phyloP scores from a whole-genome alignment of 2,888 invertebrate genomes.

The Vesta saturnalis region DNA sequence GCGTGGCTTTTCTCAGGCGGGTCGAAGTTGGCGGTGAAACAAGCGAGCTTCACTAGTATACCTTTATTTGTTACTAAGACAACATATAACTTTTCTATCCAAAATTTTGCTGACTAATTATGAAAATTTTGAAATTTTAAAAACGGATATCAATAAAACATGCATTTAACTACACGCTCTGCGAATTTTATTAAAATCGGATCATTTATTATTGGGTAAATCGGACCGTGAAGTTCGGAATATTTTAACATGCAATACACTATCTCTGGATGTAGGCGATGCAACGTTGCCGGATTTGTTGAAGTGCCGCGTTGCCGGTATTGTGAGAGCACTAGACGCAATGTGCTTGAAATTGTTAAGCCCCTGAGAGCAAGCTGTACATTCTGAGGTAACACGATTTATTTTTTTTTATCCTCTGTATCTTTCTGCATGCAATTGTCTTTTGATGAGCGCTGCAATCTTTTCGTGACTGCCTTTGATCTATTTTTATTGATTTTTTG shows the following conservation, averaged over 20 bases:
- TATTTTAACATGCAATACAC: conserved; percentile 50
- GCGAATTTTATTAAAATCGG: conserved; percentile 39
- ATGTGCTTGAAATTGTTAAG: conserved; percentile 41
- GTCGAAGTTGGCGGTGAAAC: conserved; percentile 49
- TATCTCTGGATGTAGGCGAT: conserved; percentile 50
- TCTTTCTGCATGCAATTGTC: conserved; percentile 7
- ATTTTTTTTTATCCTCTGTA: conserved; percentile 35
- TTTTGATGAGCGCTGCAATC: neutral
- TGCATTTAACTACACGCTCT: conserved; percentile 10
- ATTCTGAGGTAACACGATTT: conserved; percentile 42
- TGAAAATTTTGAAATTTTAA: conserved; percentile 21
- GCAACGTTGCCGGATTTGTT: conserved; percentile 45
- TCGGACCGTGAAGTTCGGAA: conserved; percentile 39
- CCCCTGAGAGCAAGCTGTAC: conserved; percentile 39
- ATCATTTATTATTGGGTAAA: conserved; percentile 34
- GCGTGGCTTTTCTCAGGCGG: conserved; percentile 50
- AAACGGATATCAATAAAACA: conserved; percentile 35
- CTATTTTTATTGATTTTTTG: too few relatives aligned
- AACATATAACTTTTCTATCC: conserved; percentile 27
- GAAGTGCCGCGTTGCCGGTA: conserved; percentile 35
- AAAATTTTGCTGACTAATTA: conserved; percentile 22
- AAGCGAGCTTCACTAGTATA: conserved; percentile 44
- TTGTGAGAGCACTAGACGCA: conserved; percentile 39
- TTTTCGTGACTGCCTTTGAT: neutral
- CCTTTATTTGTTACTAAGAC: conserved; percentile 38